Base-by-base conservation (phyloP, 2,113 vertebrate species). In the Agapornis roseicollis region DNA sequence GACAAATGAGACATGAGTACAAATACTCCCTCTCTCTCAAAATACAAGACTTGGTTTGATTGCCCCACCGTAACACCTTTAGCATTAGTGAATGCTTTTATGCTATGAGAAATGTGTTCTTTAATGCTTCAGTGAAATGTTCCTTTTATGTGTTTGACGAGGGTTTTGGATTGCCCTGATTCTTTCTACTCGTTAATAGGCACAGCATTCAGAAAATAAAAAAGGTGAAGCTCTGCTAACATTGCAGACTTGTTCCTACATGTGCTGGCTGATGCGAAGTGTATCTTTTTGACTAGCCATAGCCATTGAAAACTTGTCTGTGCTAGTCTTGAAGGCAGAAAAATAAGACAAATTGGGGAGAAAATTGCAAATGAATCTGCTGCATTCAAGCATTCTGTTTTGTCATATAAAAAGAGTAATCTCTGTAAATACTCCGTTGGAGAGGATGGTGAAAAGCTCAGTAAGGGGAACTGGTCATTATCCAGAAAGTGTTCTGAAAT, bases 1-100 rank as follows among this genome's bases (percentile, higher is more conserved):
- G 71, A 55, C 50, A 91, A 96, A 96, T 77, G 92, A 95, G 42
- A 68, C 66, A 28, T 85, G 82, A 91, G 68, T 39, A 29, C 86
- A 91, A 88, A 90, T 89, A 88, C 35, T 88, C 84, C 83, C 29
- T 27, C 39, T 74, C 46, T 69, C 72, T 86, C 29, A 22, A 74
- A 88, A 55, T 55, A 60, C 1, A 37, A 46, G 61, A 7, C 44
- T 88, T 1, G 2, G 44, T 93, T 73, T 85, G 91, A 52, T 71
- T 71, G 41, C 47, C 60, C 23, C 33, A 17, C 52, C 22, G 0
- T 72, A 87, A 65, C 93, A 87, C 84, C 94, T 79, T 81, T n/a
- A 68, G 52, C 89, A 55, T 83, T 95, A 77, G 7, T 73, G 63
- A 73, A 46, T 63, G 79, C 42, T 91, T 94, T 88, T 83, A 23